Evolutionary conservation across 2,113 vertebrate genomes (phyloP).

Genomic region (Albula glossodonta): DNA sequence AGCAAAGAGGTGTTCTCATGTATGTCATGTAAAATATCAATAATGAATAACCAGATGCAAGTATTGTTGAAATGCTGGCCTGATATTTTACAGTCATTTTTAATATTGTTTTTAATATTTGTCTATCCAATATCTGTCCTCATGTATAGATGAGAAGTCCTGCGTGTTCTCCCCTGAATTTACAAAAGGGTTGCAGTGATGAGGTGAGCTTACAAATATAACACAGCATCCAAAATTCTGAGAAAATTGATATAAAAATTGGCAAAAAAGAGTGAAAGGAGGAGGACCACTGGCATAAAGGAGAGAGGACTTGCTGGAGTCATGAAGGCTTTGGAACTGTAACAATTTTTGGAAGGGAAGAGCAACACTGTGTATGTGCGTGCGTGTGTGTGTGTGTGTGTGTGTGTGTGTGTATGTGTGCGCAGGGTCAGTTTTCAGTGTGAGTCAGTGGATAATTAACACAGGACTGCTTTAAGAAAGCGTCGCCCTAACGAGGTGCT

Average conservation of each 20-base stretch:
- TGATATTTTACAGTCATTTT: too few relatives aligned
- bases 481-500: background rate
- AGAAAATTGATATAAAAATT: too few relatives aligned
- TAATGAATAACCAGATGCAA: background rate
- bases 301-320: background rate
- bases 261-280: too few relatives aligned
- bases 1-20: background rate
- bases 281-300: too few relatives aligned
- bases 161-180: too few relatives aligned
- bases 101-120: too few relatives aligned
- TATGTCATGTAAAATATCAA: too few relatives aligned
- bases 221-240: too few relatives aligned
- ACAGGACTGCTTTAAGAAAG: background rate
- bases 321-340: background rate
- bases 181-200: too few relatives aligned
- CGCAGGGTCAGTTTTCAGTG: background rate
- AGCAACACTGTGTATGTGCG: background rate
- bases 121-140: too few relatives aligned
- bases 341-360: background rate
- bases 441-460: conserved; percentile 2
- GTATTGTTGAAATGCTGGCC: background rate
- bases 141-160: too few relatives aligned
- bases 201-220: too few relatives aligned
- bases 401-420: conserved; percentile 10
- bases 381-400: background rate